A percentile compares a stretch with the other conserved stretches of the same genome.
Conservation (phyloP, 2,113 vertebrate genomes). For the Atrichornis clamosus region DNA sequence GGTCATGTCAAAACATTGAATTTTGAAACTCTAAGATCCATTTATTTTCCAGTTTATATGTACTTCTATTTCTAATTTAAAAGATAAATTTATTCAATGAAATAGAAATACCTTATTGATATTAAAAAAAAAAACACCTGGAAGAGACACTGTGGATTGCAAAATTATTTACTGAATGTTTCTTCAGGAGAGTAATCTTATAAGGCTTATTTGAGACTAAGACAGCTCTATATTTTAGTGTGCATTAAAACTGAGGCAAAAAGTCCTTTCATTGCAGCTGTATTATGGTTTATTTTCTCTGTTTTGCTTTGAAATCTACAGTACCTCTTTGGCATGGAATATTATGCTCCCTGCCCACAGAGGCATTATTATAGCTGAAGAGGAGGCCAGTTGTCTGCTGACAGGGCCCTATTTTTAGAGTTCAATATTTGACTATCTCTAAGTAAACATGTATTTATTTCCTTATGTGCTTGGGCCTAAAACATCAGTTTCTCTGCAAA, state of each 20-base stretch:
- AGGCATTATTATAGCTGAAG: background rate
- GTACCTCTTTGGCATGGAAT: background rate
- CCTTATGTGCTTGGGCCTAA: background rate
- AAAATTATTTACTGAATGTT: conserved; percentile 7
- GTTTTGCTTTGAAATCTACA: background rate
- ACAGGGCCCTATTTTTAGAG: background rate
- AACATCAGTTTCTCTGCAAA: background rate
- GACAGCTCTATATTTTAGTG: background rate
- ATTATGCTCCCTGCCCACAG: background rate
- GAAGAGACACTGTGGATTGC: background rate
- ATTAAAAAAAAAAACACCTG: background rate
- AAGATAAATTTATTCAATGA: background rate
- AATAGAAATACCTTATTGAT: background rate
- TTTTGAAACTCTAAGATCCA: conserved; percentile 30
- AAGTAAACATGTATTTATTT: background rate
- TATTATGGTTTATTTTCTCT: background rate
- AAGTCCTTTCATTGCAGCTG: background rate
- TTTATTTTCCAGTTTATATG: background rate
- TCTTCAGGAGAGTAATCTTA: background rate
- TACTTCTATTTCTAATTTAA: conserved; percentile 6
- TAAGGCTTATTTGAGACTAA: background rate
- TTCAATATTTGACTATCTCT: background rate
- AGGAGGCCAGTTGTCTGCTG: background rate
- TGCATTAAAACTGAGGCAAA: background rate
- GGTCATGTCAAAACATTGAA: background rate